Base-by-base conservation (phyloP, 2,113 vertebrate species). In the Aphyosemion australe region DNA sequence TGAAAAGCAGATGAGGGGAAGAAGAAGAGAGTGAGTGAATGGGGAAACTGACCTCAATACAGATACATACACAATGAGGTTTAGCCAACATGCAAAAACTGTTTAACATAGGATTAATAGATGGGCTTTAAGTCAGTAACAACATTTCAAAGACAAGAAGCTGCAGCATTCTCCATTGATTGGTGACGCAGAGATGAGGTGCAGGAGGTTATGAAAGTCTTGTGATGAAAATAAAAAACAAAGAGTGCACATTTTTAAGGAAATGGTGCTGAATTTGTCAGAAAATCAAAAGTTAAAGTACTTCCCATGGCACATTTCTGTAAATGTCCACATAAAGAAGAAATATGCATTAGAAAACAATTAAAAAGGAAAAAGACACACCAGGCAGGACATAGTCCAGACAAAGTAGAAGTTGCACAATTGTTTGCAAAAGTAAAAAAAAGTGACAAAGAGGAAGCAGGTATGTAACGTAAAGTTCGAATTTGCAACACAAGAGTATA, bases 61-160 rank as follows among this genome's bases (percentile, higher is more conserved):
- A 14, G 43, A 11, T 61, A 55, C 19, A 8, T 14, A 16, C 54
- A 8, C 32, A 5, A 54, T 3, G 14, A 5, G 20, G 12, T 54
- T 15, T 53, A 52, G 20, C 1, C 2, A 2, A 46, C 12, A n/a
- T 59, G 19, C 13, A 32, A 46, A 64, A 11, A 47, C 8, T 4
- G 43, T 68, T 7, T 41, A 6, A 56, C 47, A 21, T 39, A 7
- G 11, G 8, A 41, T 57, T 48, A 46, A 62, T 20, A 8, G 16
- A 71, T 13, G 8, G 45, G 34, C 48, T 20, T 55, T 60, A 31
- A 11, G 1, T 52, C 26, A 70, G 80, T 80, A 86, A 83, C 56
- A 70, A 60, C 85, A 79, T 76, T 10, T 37, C 53, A 72, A 79
- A 85, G 74, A 37, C 39, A 52, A 81, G 81, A 88, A 85, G 61